Conservation (phyloP, 2,888 invertebrate genomes). For the Portevinia maculata region DNA sequence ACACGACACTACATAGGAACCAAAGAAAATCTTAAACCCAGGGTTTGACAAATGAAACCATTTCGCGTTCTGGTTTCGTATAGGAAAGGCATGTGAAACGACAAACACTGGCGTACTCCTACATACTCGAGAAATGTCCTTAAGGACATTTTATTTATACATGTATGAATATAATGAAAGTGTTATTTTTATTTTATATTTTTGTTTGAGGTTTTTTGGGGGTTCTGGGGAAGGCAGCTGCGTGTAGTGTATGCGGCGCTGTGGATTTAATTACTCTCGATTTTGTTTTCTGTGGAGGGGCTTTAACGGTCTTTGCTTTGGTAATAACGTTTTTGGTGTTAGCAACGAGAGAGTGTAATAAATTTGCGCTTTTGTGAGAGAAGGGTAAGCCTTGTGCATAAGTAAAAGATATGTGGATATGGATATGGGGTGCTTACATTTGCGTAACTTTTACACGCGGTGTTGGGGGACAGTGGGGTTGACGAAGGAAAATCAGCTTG, state of each 20-base stretch:
- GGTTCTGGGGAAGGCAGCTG: constrained; percentile 18
- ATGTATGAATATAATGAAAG: neutral
- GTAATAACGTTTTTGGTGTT: neutral
- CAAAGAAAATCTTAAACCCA: constrained; percentile 47
- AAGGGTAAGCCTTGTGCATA: neutral
- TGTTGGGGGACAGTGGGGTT: neutral
- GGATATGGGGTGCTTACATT: neutral
- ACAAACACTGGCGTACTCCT: constrained; percentile 5
- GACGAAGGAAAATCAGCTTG: neutral
- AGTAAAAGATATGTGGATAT: neutral
- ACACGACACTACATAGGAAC: constrained; percentile 38
- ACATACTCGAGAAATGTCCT: constrained; percentile 24
- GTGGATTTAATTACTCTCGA: constrained; percentile 52
- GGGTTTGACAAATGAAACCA: constrained; percentile 62
- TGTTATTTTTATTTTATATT: neutral
- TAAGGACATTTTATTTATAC: constrained; percentile 28
- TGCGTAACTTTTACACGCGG: neutral
- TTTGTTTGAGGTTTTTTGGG: neutral
- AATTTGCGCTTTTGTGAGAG: neutral
- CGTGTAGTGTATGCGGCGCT: constrained; percentile 20
- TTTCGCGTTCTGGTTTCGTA: constrained; percentile 42
- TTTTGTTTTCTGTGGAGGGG: constrained; percentile 8
- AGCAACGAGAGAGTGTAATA: neutral
- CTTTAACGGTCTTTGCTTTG: neutral
- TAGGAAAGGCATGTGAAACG: neutral